Base-by-base conservation (phyloP, 2,888 invertebrate species). In the Ceratothoa steindachneri region DNA sequence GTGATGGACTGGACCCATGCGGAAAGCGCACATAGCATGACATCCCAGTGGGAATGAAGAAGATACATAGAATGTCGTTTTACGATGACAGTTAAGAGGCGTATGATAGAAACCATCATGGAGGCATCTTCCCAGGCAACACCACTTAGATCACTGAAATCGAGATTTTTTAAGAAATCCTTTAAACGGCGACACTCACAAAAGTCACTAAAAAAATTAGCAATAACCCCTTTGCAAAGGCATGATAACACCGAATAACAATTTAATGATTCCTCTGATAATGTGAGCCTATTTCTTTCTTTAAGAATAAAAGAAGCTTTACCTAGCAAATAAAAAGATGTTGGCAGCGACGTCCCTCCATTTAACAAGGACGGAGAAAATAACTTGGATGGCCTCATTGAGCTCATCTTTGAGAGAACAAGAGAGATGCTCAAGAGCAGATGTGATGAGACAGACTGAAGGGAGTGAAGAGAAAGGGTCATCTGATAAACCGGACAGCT, bases 251-350 rank as follows among this genome's bases (percentile, higher is more conserved):
- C n/a, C n/a, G n/a, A n/a, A n/a, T n/a, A n/a, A n/a, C n/a, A n/a
- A n/a, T n/a, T n/a, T n/a, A n/a, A n/a, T n/a, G n/a, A n/a, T n/a
- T n/a, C 12, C 51, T 51, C 51, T 51, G 12, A 51, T 12, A 51
- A n/a, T n/a, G n/a, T n/a, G n/a, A n/a, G n/a, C n/a, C n/a, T n/a
- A n/a, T n/a, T n/a, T n/a, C n/a, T n/a, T n/a, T n/a, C n/a, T n/a
- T n/a, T n/a, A n/a, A n/a, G n/a, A n/a, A n/a, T n/a, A n/a, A n/a
- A n/a, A n/a, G n/a, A n/a, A n/a, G n/a, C 24, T 55, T 67, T 65
- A 77, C 77, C 55, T 69, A 1, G 78, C 75, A 72, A 75, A 78
- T 15, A 78, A 67, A 64, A 75, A 78, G n/a, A 75, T 71, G 22
- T 68, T 67, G n/a, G 74, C 64, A 5, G 78, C 73, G 4, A 41